These are phyloP conservation scores for Phodopus roborovskii DNA, from an alignment of 2,113 vertebrate species.

Conservation along the genomic window DNA sequence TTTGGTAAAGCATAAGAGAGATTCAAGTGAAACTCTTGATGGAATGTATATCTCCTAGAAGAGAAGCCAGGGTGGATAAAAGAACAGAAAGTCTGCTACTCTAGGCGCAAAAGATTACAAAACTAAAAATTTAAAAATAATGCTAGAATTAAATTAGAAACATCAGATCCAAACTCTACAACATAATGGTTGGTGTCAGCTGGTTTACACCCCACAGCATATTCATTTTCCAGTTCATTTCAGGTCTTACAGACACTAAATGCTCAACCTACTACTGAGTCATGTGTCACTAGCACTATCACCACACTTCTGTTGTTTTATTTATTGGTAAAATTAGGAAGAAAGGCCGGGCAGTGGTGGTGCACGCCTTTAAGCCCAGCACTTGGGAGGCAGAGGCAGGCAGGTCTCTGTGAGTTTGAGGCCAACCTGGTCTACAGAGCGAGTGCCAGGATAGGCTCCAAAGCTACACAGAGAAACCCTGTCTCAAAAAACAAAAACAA, in stretches of 20 bases:
- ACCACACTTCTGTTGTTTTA: neutral
- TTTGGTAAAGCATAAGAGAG: neutral
- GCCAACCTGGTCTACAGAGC: no score
- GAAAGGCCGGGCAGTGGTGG: neutral
- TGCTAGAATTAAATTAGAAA: conserved; percentile 35
- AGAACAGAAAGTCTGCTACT: neutral
- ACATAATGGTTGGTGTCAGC: neutral
- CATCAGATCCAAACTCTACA: neutral
- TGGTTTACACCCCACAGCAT: neutral
- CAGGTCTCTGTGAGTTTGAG: no score
- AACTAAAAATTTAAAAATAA: neutral
- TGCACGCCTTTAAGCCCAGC: no score
- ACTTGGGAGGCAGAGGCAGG: no score
- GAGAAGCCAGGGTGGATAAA: neutral
- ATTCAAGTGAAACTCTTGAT: neutral
- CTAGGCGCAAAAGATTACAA: neutral
- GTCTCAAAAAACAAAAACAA: no score
- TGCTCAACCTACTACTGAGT: neutral
- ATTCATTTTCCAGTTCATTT: neutral
- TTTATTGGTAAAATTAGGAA: neutral
- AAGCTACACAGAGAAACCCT: no score
- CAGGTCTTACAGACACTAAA: neutral
- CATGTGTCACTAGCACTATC: neutral
- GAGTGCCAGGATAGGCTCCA: no score
- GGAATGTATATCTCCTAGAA: neutral